Conservation (phyloP, 2,113 vertebrate genomes). For the Pholis gunnellus region DNA sequence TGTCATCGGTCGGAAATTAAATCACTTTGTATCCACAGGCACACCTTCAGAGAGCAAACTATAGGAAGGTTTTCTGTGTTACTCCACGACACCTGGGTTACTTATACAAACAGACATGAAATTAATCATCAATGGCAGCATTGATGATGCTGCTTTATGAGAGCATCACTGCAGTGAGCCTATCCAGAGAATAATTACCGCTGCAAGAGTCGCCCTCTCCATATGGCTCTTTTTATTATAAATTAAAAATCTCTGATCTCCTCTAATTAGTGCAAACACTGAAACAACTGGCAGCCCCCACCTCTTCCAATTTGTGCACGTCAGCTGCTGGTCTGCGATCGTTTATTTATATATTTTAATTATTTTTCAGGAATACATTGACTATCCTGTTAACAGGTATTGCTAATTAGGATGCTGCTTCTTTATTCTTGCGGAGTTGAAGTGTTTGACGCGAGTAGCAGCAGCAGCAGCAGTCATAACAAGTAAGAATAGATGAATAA, state of each 20-base stretch:
- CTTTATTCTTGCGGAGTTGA: conserved; percentile 40
- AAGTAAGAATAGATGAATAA: conserved; percentile 37
- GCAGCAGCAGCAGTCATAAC: conserved; percentile 25
- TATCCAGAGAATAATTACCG: background rate
- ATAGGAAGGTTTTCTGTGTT: conserved; percentile 2
- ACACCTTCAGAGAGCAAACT: conserved; percentile 5
- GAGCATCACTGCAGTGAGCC: background rate
- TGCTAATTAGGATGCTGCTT: conserved; percentile 49
- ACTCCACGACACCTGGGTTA: conserved; percentile 21
- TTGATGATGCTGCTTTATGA: background rate
- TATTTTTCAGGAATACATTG: conserved; percentile 31
- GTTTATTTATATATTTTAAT: background rate
- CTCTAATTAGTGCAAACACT: conserved; percentile 57
- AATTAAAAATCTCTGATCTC: conserved; percentile 55
- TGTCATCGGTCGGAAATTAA: conserved; percentile 46
- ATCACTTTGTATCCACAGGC: conserved; percentile 25
- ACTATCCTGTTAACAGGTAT: conserved; percentile 54
- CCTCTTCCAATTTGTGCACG: conserved; percentile 47
- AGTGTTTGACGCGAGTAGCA: conserved; percentile 41
- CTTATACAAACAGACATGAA: conserved; percentile 17
- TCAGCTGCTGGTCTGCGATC: conserved; percentile 58
- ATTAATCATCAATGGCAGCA: conserved; percentile 8
- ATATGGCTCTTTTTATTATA: conserved; percentile 26
- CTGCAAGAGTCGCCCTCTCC: conserved; percentile 24
- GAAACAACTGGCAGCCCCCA: conserved; percentile 44